phyloP scores from a whole-genome alignment of 30 jellyfish, hydroid and myxozoan genomes.

The Cassiopea andromeda region DNA sequence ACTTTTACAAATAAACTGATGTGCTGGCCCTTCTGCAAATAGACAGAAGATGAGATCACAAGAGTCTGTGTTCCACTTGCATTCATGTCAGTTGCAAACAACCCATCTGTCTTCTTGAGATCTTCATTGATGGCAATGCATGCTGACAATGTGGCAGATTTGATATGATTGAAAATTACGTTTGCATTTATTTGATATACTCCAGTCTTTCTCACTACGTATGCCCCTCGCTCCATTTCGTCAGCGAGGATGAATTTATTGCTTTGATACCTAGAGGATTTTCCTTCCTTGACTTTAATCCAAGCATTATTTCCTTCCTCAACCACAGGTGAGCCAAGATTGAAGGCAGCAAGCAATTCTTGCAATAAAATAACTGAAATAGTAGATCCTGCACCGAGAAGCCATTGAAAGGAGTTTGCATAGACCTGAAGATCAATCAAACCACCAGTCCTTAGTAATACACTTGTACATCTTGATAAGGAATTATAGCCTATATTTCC shows the following conservation, averaged over 20 bases:
- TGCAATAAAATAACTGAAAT: conserved; percentile 11
- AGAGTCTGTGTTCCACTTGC: conserved; percentile 37
- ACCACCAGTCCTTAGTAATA: neutral
- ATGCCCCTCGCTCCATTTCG: conserved; percentile 31
- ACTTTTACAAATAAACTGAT: conserved; percentile 29
- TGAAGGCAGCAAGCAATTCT: conserved; percentile 35
- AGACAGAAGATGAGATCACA: conserved; percentile 31
- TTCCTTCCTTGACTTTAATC: conserved; percentile 16
- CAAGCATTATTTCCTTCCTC: neutral
- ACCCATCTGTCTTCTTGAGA: conserved; percentile 18
- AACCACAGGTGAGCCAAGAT: neutral
- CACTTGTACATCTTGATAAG: conserved; percentile 3
- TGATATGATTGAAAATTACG: conserved; percentile 22
- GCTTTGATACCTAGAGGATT: neutral
- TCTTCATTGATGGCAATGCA: conserved; percentile 38
- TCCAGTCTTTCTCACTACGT: conserved; percentile 29
- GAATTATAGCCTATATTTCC: neutral
- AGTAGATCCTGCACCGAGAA: conserved; percentile 12
- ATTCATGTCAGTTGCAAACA: conserved; percentile 13
- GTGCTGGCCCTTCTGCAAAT: conserved; percentile 30
- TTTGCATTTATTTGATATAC: conserved; percentile 47
- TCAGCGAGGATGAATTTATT: neutral
- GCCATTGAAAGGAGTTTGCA: conserved; percentile 2
- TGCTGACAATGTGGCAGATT: conserved; percentile 27
- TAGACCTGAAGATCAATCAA: neutral